Evolutionary conservation across 2,797 vertebrate genomes (phyloP).

Genomic region (Pseudomugil gertrudae): DNA sequence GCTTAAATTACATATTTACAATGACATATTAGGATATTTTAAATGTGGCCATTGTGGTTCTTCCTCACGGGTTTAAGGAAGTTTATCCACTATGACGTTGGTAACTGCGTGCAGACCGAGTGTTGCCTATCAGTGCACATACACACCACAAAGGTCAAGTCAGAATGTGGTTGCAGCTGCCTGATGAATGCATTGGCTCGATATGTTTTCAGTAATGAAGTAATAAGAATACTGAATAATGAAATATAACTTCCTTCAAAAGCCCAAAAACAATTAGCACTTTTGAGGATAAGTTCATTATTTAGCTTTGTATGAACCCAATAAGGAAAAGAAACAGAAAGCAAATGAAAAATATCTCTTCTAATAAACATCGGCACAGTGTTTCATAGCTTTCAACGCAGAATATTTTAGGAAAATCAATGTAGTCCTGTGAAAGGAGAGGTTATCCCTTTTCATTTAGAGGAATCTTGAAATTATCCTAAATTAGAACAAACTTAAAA

Average conservation of each 20-base stretch:
- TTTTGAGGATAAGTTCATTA: background rate
- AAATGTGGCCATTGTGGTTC: background rate
- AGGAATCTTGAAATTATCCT: background rate
- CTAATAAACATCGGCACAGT: background rate
- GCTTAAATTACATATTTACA: background rate
- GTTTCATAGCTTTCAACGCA: background rate
- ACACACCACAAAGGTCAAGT: slow-evolving; percentile 5
- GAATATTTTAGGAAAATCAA: background rate
- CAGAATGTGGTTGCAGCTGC: slow-evolving; percentile 1
- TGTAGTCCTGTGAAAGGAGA: background rate
- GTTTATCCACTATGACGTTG: slow-evolving; percentile 2
- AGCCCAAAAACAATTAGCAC: background rate
- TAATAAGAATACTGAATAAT: background rate
- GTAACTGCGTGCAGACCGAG: slow-evolving; percentile 3
- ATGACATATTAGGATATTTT: background rate
- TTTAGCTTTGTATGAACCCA: background rate
- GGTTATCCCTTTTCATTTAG: background rate
- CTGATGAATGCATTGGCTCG: background rate
- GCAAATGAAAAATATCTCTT: background rate
- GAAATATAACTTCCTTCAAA: background rate
- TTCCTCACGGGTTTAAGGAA: background rate
- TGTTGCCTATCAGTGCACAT: slow-evolving; percentile 1
- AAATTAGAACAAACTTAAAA: too few relatives aligned
- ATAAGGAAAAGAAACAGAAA: too few relatives aligned
- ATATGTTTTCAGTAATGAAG: background rate